Conservation (phyloP, 2,888 invertebrate species). For the Macrostomum cliftonense region DNA sequence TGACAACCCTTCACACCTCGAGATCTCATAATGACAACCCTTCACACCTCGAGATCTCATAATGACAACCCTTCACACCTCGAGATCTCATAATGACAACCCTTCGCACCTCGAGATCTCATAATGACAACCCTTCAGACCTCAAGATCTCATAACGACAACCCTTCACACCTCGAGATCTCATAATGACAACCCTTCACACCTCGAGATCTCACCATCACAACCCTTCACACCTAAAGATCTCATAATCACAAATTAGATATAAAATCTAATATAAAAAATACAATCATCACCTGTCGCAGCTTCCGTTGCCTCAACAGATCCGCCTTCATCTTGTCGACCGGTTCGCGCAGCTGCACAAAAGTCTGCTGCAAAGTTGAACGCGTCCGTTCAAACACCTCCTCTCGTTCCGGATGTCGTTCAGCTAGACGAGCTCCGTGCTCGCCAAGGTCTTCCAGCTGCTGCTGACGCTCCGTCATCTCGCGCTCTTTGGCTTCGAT, state of each 20-base stretch:
- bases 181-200: too few relatives aligned
- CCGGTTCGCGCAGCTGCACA: slow-evolving; percentile 58
- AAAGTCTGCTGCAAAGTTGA: slow-evolving; percentile 50
- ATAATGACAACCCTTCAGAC: too few relatives aligned
- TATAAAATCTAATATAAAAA: slow-evolving; percentile 56
- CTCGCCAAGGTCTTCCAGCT: slow-evolving; percentile 67
- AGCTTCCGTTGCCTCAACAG: slow-evolving; percentile 75
- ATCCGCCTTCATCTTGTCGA: slow-evolving; percentile 66
- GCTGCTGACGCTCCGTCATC: slow-evolving; percentile 47
- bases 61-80: too few relatives aligned
- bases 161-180: too few relatives aligned
- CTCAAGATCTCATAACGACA: too few relatives aligned
- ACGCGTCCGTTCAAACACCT: slow-evolving; percentile 83
- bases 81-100: too few relatives aligned
- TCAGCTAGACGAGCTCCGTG: slow-evolving; percentile 81
- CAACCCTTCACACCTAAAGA: too few relatives aligned
- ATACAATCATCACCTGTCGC: slow-evolving; percentile 30
- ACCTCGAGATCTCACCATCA: too few relatives aligned
- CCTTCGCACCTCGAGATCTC: too few relatives aligned
- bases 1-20: too few relatives aligned
- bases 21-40: too few relatives aligned
- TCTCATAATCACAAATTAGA: slow-evolving; percentile 29
- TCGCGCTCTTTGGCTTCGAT: slow-evolving; percentile 58
- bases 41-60: too few relatives aligned
- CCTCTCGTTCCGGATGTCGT: slow-evolving; percentile 82